A percentile compares a stretch with the other conserved stretches of the same genome.
phyloP scores from a whole-genome alignment of 2,797 vertebrate genomes.

The Danio tinwini region DNA sequence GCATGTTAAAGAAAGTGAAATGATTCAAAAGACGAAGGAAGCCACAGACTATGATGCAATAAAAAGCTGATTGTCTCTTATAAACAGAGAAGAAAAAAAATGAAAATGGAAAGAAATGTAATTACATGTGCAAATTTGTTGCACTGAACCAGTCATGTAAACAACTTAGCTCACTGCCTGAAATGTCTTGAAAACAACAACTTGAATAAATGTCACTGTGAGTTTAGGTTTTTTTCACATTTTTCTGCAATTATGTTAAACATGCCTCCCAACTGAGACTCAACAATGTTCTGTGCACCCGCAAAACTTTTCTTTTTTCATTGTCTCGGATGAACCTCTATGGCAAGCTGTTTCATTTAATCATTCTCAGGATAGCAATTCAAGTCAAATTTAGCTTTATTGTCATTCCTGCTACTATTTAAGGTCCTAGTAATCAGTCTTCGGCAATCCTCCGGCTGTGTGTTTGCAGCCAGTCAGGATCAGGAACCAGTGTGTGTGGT shows the following conservation, averaged over 20 bases:
- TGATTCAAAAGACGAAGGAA: conserved; percentile 3
- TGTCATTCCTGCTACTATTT: no score
- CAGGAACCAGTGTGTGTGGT: no score
- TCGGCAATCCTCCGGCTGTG: no score
- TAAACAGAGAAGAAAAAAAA: conserved; percentile 27
- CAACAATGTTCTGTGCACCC: neutral
- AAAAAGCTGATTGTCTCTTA: neutral
- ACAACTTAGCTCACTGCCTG: conserved; percentile 39
- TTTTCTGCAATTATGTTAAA: conserved; percentile 24
- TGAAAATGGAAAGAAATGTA: conserved; percentile 19
- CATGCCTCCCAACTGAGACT: neutral
- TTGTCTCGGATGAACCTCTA: neutral
- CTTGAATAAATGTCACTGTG: conserved; percentile 24
- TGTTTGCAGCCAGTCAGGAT: no score
- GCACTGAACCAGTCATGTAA: conserved; percentile 9
- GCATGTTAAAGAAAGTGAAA: neutral
- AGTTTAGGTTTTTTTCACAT: neutral
- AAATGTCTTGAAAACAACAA: conserved; percentile 31
- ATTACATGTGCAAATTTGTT: conserved; percentile 39
- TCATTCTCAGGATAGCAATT: no score
- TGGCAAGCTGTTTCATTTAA: no score
- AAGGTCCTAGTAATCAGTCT: no score
- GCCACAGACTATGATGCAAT: neutral
- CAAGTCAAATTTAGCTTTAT: no score
- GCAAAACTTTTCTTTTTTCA: neutral